Base-by-base conservation (phyloP, 2,888 invertebrate species). In the Tenthredo mesomela region DNA sequence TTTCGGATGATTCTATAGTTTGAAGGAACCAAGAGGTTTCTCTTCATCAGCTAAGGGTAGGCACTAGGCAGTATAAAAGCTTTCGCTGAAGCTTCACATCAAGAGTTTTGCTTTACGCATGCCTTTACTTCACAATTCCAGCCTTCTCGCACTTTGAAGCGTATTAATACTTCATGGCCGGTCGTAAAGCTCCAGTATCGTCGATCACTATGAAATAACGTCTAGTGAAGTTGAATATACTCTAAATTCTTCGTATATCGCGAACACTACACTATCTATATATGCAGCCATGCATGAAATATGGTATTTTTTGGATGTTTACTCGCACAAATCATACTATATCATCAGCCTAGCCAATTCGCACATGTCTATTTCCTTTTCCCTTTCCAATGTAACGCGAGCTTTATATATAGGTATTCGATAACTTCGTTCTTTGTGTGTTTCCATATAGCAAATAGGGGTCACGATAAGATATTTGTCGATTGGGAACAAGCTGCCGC, bases 131-230 rank as follows among this genome's bases (percentile, higher is more conserved):
- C 54, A 77, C 50, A 77, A 54, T 77, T 77, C 54, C 33, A 25
- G 29, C 77, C 29, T 77, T 77, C 77, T 54, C 47, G 54, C 54
- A 54, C 50, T 77, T 54, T 77, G 29, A 33, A 77, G 50, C 54
- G 54, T 77, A 77, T 54, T n/a, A 77, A 77, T 77, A 77, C 77
- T 50, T 54, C 77, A 77, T 77, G 50, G 54, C 77, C 77, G 29
- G 29, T 54, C 54, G 54, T 77, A 29, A 50, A 77, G 50, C 50
- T 15, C 29, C 47, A 77, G 77, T 50, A 77, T 77, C 77, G 77
- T 77, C 77, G 77, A 77, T 77, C 50, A 77, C 77, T 33, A 25
- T 77, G n/a, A 77, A 77, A 77, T 77, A 77, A 33, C 33, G 33
- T 77, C 33, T 29, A 15, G 54, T 29, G 25, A n/a, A 77, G 50